Conservation (phyloP, 37 sponge, comb jelly and placozoan genomes). For the Theonella swinhoei region DNA sequence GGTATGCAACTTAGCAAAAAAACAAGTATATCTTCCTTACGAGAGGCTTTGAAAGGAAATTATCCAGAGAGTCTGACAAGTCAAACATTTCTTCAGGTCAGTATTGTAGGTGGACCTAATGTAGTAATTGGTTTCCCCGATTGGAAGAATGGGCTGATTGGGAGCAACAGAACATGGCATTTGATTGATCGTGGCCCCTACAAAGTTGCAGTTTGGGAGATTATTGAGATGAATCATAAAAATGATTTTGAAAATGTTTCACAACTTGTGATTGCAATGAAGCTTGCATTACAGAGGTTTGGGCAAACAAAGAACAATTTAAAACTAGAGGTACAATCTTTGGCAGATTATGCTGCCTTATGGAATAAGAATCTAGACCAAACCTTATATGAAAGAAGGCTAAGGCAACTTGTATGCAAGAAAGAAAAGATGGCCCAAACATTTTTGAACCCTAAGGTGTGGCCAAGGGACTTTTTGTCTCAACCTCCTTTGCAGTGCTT, state of each 20-base stretch:
- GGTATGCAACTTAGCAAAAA: not conserved
- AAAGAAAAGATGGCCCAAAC: not conserved
- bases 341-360: no score
- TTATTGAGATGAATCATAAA: conserved; percentile 14
- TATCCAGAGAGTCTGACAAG: not conserved
- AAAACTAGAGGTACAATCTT: no score
- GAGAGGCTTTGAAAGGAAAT: not conserved
- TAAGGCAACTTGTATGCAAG: not conserved
- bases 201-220: conserved; percentile 19
- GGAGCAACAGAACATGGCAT: no score
- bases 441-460: conserved; percentile 3
- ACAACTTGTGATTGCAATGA: not conserved
- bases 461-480: not conserved
- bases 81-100: not conserved
- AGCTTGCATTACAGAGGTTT: conserved; percentile 7
- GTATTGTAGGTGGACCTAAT: not conserved
- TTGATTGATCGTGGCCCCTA: conserved; percentile 12
- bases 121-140: not conserved
- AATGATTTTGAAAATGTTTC: not conserved
- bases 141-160: conserved; percentile 12
- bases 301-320: no score
- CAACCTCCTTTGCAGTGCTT: not conserved
- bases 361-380: not conserved
- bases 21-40: not conserved
- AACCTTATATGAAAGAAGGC: not conserved